Conservation (phyloP, 2,888 invertebrate species). For the Shargacucullia verbasci region DNA sequence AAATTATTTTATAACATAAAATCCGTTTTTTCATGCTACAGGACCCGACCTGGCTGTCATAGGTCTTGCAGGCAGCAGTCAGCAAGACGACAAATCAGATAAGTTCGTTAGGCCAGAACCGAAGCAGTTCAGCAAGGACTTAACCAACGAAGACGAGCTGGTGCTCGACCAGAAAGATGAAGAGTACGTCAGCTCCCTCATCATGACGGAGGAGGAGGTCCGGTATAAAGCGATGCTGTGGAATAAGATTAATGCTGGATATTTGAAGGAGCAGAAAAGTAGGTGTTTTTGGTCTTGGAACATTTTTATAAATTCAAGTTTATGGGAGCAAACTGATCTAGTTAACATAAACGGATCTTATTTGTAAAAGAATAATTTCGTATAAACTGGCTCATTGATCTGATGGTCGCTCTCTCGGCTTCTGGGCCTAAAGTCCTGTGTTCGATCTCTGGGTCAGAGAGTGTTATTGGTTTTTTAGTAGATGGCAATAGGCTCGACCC, state of each 20-base stretch:
- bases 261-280: conserved; percentile 95
- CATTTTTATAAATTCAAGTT: too few relatives aligned
- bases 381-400: too few relatives aligned
- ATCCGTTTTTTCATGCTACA: conserved; percentile 45
- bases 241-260: conserved; percentile 96
- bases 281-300: conserved; percentile 57
- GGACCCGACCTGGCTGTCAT: conserved; percentile 94
- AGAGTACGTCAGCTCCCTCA: conserved; percentile 95
- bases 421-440: too few relatives aligned
- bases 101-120: conserved; percentile 79
- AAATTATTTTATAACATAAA: too few relatives aligned
- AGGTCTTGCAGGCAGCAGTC: conserved; percentile 89
- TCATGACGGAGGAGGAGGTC: conserved; percentile 93
- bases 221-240: conserved; percentile 95
- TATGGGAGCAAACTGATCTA: too few relatives aligned
- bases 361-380: too few relatives aligned
- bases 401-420: too few relatives aligned
- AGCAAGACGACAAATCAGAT: conserved; percentile 70
- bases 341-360: too few relatives aligned
- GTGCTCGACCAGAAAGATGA: conserved; percentile 95
- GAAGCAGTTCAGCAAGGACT: conserved; percentile 70
- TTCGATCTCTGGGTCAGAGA: too few relatives aligned
- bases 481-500: too few relatives aligned
- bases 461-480: too few relatives aligned
- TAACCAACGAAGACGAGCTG: conserved; percentile 87